Evolutionary conservation across 2,888 invertebrate species (phyloP), one percentile per base, ranked within the genome.

Genomic region (Chymomyza fuscimana): DNA sequence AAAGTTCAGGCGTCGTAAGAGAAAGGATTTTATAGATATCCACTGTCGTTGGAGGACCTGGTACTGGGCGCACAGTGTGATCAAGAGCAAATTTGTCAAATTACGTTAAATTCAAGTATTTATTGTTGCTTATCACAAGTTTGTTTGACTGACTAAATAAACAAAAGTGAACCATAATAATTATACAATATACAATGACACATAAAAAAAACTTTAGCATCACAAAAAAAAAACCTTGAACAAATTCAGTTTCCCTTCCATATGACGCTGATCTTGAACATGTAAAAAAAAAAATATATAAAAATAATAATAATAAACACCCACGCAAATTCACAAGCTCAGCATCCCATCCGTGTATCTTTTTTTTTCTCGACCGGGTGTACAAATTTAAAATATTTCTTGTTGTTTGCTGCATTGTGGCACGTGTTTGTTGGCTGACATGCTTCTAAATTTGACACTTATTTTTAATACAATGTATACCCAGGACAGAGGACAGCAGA

Each of bases 391-490:
- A 61, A 16, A n/a, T 10, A 36, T 25, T 60, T 32, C 32, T 36
- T n/a, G 40, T 63, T 51, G 22, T 63, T 16, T 46, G 40, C 46
- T 40, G 62, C 29, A 25, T 3, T 36, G n/a, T 58, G 72, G 72
- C 84, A 87, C 84, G 84, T 87, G 87, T 81, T 86, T 46, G 56
- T 63, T 73, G 84, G 67, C 78, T 86, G 81, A 78, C 74, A 70
- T 72, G 72, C 73, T 79, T 87, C 82, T 85, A 85, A 82, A 84
- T 85, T 87, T 82, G 86, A 83, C 78, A 86, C 88, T 87, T 74
- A 79, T 70, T 61, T 76, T 71, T 72, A 79, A 73, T 68, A 83
- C 74, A 79, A 81, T 78, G 68, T 22, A 51, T 7, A 46, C 12
- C 40, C 40, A 46, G 40, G 40, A 46, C 40, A 12, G 40, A 4